Evolutionary conservation across 1,140 invertebrate species (phyloP), one percentile per base, ranked within the genome.

Genomic region (Meloidogyne chitwoodi): DNA sequence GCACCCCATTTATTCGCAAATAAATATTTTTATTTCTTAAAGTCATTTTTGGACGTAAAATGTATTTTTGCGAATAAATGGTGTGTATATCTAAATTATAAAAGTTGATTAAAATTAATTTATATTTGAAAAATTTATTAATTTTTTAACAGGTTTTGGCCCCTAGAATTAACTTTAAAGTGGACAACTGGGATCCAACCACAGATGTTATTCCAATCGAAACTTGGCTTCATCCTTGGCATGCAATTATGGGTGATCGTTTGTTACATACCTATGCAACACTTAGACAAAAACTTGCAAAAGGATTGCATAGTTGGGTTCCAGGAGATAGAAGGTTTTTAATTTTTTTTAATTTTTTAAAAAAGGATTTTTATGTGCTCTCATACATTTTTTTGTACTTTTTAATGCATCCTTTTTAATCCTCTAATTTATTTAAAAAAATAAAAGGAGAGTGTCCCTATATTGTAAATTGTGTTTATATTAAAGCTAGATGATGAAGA

Each of bases 221-320:
- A 88, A 91, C 92, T 10, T 99, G 96, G 96, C 91, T 98, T 74
- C 92, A 96, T 88, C 96, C 96, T 0, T 99, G 96, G 96, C 90
- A 94, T 56, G 91, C 92, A 10, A 86, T 93, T 27, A 90, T 94
- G 87, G 90, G 91, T 1, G 88, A 90, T 79, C 89, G 91, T 65
- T 88, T 98, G 82, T 92, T 93, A 81, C 91, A 91, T 1, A 91
- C 97, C 10, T 98, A 95, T 89, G 93, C 94, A n/a, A 91, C 92
- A 29, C 93, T 99, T 76, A 90, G 96, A 67, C 92, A 94, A 26
- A 98, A 98, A 87, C 89, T 99, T 11, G 92, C 93, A 38, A 90
- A 91, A 44, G 95, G 95, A 19, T 89, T 99, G 41, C 91, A 90
- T 0, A 92, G 91, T 38, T 99, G 96, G 96, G 85, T 88, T 76